A percentile compares a stretch with the other conserved stretches of the same genome.
These are phyloP conservation scores for Delphinapterus leucas DNA, from an alignment of 2,113 vertebrate species.

Conservation along the genomic window DNA sequence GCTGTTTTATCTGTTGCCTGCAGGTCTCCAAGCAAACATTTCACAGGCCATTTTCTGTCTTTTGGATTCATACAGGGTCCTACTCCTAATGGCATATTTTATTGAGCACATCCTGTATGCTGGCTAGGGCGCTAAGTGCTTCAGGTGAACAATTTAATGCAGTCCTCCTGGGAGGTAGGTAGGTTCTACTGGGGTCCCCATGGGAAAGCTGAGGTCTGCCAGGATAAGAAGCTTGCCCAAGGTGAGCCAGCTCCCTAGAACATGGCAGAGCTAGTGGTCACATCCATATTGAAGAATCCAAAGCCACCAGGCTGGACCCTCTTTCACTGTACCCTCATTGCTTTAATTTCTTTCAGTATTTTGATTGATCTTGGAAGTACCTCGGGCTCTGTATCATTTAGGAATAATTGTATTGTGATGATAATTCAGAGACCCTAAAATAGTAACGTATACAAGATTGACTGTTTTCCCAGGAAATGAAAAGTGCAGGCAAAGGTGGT, in stretches of 20 bases:
- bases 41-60: not conserved
- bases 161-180: not conserved
- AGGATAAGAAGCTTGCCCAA: not conserved
- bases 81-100: not conserved
- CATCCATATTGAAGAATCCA: not conserved
- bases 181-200: not conserved
- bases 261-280: not conserved
- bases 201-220: not conserved
- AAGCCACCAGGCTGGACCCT: not conserved
- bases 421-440: not conserved
- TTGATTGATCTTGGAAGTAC: not conserved
- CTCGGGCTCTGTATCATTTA: not conserved
- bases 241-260: not conserved
- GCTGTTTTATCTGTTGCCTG: not conserved
- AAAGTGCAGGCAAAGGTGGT: not conserved
- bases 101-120: not conserved
- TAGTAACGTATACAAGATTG: not conserved
- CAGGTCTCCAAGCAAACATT: not conserved
- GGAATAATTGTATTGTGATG: not conserved
- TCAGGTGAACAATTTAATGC: not conserved
- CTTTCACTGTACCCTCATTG: not conserved
- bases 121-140: not conserved
- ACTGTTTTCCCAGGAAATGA: not conserved
- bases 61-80: not conserved
- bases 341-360: not conserved